Evolutionary conservation across 2,797 vertebrate species (phyloP), one percentile per base, ranked within the genome.

Genomic region (Pelochelys cantorii): DNA sequence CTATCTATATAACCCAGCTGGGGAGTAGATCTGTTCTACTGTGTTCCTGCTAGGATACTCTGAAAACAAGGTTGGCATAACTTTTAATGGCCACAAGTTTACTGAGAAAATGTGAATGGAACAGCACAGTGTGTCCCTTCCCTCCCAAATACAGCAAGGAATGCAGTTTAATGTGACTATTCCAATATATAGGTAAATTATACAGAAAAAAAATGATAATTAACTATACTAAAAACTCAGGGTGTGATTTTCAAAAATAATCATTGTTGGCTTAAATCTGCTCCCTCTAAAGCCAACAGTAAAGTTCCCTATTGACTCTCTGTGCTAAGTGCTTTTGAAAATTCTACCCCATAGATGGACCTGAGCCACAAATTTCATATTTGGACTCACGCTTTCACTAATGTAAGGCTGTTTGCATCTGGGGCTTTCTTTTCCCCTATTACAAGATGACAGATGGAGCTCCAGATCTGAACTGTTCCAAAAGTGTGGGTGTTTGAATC

Each of bases 271-370:
- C 34, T 37, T 37, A 71, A 37, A 37, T 37, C n/a, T 71, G 65
- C n/a, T 68, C 18, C n/a, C n/a, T 20, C 18, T 68, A 34, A 37
- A 71, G 20, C 22, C 9, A 71, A 71, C 18, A 71, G 34, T 22
- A 71, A 71, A 68, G 18, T 20, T 68, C n/a, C 18, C n/a, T 18
- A 11, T 11, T 71, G 65, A 71, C 34, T 37, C 68, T 20, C 6
- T 8, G 22, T 0, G 0, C 13, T 75, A 48, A 53, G 80, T 25
- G 1, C 3, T 79, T 89, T 87, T 60, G 0, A 68, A 85, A 85
- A 22, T 42, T 12, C 79, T 56, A 56, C 18, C 54, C 25, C 85
- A 0, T 0, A 29, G 53, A 31, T 0, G 37, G 23, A 84, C 20
- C 1, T 37, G 90, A 93, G 3, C 12, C 84, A 25, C 23, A 56